These are phyloP conservation scores for Tiphia femorata DNA, from an alignment of 2,888 invertebrate genomes.

Conservation along the genomic window DNA sequence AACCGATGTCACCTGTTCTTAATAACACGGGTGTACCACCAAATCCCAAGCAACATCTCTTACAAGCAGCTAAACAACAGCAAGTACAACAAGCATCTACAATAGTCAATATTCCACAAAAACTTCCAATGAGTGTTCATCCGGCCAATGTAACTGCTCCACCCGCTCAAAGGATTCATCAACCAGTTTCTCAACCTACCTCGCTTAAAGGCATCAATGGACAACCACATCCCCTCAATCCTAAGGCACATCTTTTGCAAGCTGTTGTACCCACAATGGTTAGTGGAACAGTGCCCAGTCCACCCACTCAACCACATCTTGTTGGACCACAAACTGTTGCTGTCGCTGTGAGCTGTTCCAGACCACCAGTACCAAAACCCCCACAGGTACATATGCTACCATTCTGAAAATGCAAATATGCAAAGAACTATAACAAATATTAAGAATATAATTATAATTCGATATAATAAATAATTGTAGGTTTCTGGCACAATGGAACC, in stretches of 20 bases:
- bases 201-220: constrained; percentile 61
- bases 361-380: constrained; percentile 56
- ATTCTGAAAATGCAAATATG: neutral
- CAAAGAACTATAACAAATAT: neutral
- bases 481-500: constrained; percentile 69
- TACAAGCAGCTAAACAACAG: constrained; percentile 68
- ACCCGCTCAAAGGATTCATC: constrained; percentile 53
- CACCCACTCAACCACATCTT: constrained; percentile 71
- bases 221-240: constrained; percentile 64
- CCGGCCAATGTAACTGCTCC: constrained; percentile 47
- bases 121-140: constrained; percentile 58
- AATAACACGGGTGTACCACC: constrained; percentile 60
- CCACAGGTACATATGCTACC: constrained; percentile 39
- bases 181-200: constrained; percentile 54
- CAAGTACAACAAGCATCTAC: constrained; percentile 49
- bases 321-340: constrained; percentile 69
- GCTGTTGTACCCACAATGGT: constrained; percentile 70
- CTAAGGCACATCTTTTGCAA: constrained; percentile 67
- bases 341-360: constrained; percentile 59
- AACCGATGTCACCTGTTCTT: constrained; percentile 65
- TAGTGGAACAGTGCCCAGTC: constrained; percentile 72
- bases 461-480: constrained; percentile 38
- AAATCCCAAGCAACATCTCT: constrained; percentile 68
- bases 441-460: neutral
- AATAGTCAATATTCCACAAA: constrained; percentile 61